Evolutionary conservation across 2,888 invertebrate species (phyloP).

Genomic region (Melieria omissa): DNA sequence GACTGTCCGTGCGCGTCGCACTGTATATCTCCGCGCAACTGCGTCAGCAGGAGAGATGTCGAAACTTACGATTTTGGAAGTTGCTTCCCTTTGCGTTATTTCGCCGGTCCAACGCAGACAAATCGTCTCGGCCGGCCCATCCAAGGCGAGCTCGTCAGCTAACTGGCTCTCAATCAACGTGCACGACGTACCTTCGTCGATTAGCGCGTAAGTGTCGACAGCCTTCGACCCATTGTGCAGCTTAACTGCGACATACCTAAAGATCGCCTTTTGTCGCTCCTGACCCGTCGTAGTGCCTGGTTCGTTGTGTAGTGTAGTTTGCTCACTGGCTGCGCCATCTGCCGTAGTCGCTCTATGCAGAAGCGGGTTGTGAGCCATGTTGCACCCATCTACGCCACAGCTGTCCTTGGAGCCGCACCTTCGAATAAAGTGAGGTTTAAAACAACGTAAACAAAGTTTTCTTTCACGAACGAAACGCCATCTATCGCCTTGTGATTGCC

Average conservation of each 20-base stretch:
- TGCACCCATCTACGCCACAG: no score
- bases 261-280: neutral
- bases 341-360: no score
- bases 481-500: neutral
- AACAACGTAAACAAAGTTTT: neutral
- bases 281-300: no score
- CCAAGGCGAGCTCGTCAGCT: constrained; percentile 31
- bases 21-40: constrained; percentile 11
- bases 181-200: constrained; percentile 42
- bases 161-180: constrained; percentile 37
- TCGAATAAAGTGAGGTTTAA: constrained; percentile 2
- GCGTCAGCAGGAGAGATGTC: constrained; percentile 25
- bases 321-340: no score
- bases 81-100: constrained; percentile 40
- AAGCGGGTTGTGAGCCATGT: no score
- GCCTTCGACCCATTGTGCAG: neutral
- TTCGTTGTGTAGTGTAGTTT: no score
- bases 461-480: neutral
- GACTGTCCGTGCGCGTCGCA: constrained; percentile 36
- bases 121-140: constrained; percentile 32
- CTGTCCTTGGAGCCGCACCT: neutral
- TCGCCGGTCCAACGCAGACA: constrained; percentile 41
- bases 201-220: constrained; percentile 37
- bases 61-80: constrained; percentile 33
- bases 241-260: neutral